These are phyloP conservation scores for Willowsia nigromaculata DNA, from an alignment of 2,888 invertebrate species.

Conservation along the genomic window DNA sequence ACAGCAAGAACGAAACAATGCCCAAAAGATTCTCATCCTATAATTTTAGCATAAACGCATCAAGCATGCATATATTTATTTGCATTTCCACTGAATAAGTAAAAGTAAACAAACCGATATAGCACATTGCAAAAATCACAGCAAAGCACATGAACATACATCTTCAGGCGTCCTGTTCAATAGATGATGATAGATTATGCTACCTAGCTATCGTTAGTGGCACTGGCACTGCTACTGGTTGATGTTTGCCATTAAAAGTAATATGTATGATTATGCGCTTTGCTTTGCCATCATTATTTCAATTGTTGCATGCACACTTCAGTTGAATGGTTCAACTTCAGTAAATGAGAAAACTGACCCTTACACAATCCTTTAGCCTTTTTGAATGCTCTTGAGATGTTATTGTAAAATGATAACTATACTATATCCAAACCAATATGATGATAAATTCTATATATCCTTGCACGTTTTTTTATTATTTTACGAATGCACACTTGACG, in stretches of 20 bases:
- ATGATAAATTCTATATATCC: not conserved
- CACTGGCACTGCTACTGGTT: not conserved
- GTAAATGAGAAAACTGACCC: slow-evolving; percentile 32
- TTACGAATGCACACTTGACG: not conserved
- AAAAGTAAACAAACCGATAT: not conserved
- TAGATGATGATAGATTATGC: not conserved
- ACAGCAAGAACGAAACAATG: not conserved
- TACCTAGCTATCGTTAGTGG: not conserved
- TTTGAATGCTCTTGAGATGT: slow-evolving; percentile 8
- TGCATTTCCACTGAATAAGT: not conserved
- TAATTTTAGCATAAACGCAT: not conserved
- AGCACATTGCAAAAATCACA: not conserved
- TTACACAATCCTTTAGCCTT: slow-evolving; percentile 4
- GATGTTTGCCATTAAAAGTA: not conserved
- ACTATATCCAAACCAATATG: not conserved
- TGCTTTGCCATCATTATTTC: not conserved
- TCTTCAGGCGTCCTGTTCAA: not conserved
- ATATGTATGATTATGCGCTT: not conserved
- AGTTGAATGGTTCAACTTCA: slow-evolving; percentile 1
- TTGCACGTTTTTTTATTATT: not conserved
- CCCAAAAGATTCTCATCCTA: not conserved
- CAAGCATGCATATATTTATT: too few species aligned
- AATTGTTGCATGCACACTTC: not conserved
- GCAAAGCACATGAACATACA: not conserved
- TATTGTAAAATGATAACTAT: not conserved